A percentile compares a stretch with the other conserved stretches of the same genome.
Evolutionary conservation across 53 echinoderm and acorn worm genomes (phyloP).

Genomic region (Antedon mediterranea): DNA sequence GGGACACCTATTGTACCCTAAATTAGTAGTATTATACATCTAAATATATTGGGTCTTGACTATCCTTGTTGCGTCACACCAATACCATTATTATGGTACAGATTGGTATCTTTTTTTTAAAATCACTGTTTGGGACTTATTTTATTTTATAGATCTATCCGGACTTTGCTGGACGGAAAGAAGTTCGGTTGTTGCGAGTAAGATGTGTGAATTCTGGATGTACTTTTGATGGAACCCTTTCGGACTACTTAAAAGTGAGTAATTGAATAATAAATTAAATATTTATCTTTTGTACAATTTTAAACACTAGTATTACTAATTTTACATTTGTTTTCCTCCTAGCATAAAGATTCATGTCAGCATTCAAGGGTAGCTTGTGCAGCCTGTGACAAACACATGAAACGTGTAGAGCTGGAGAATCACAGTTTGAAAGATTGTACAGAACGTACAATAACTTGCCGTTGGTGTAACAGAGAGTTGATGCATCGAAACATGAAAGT

Average conservation of each 20-base stretch:
- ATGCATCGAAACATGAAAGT: neutral
- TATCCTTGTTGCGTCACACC: too few species aligned
- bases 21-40: too few species aligned
- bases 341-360: neutral
- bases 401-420: neutral
- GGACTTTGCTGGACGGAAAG: slow-evolving; percentile 21
- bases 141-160: slow-evolving; percentile 17
- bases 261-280: too few species aligned
- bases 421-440: neutral
- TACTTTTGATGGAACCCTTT: slow-evolving; percentile 5
- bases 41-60: too few species aligned
- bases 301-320: too few species aligned
- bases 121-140: neutral
- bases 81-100: too few species aligned
- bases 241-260: neutral
- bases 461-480: neutral
- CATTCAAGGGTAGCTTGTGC: neutral
- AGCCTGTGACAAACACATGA: neutral
- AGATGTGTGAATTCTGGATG: slow-evolving; percentile 21
- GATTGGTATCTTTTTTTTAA: too few species aligned
- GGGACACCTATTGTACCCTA: too few species aligned
- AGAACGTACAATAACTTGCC: neutral
- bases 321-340: too few species aligned
- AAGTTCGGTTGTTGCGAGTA: neutral
- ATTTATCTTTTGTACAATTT: too few species aligned